Evolutionary conservation across 1,140 invertebrate species (phyloP), one percentile per base, ranked within the genome.

Genomic region (Lethrus apterus): DNA sequence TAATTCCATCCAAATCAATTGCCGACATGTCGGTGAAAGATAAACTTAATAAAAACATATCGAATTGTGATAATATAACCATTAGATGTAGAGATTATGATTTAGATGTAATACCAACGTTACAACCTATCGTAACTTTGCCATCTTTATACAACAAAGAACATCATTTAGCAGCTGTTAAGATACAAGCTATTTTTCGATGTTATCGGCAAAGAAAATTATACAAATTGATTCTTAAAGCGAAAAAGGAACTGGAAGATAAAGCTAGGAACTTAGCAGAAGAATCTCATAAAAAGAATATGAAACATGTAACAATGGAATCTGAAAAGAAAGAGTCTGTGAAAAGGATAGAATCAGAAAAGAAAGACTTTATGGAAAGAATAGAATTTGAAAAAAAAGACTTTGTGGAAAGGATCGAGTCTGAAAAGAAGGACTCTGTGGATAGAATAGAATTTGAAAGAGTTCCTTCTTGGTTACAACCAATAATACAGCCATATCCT

Each of bases 401-500:
- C n/a, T n/a, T n/a, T n/a, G n/a, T n/a, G n/a, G 10, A 13, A 14
- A 30, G 45, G 44, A 14, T n/a, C n/a, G 24, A 7, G 9, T n/a
- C 3, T 7, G 19, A 4, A n/a, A 43, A 48, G n/a, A 11, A 24
- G 11, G 19, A 20, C 3, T 13, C 31, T 7, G 13, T 3, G 7
- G n/a, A 45, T 18, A n/a, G 19, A 9, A 33, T 8, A 4, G 31
- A 36, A 9, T 9, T 11, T 10, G n/a, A 26, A 26, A n/a, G 5
- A 7, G n/a, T 26, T 26, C 38, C 38, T 1, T 26, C 15, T 23
- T 41, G 38, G 38, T 21, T 41, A 13, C 20, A 23, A 41, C 19
- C 38, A 19, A 8, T 4, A 34, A 30, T 31, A n/a, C 10, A 52
- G 20, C 40, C 50, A 7, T 55, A 64, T 52, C 65, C 63, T 5